phyloP scores from a whole-genome alignment of 2,797 vertebrate species.

The Sylvilagus floridanus region DNA sequence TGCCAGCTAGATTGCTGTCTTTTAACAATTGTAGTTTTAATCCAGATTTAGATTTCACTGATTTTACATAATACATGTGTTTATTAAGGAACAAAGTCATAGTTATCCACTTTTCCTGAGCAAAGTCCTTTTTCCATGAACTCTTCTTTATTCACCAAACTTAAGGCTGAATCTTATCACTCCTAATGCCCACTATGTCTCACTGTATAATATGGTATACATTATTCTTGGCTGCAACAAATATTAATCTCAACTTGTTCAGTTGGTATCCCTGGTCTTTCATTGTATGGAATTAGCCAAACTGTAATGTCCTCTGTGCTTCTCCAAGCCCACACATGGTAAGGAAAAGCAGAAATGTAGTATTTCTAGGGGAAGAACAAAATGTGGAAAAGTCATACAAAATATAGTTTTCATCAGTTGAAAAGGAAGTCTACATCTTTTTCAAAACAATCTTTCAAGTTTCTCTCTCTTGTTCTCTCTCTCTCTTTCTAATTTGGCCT shows the following conservation, averaged over 20 bases:
- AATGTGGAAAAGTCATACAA: neutral
- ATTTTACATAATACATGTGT: neutral
- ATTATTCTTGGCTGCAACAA: neutral
- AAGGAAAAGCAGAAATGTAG: neutral
- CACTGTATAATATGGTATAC: neutral
- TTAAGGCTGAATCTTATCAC: neutral
- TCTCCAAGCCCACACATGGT: neutral
- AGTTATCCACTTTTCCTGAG: neutral
- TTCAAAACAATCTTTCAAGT: neutral
- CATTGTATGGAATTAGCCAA: neutral
- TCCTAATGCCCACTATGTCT: neutral
- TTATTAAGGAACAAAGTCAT: neutral
- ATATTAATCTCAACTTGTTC: neutral
- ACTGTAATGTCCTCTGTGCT: accelerated
- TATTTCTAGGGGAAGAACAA: neutral
- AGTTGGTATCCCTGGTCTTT: neutral
- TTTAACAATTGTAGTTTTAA: neutral
- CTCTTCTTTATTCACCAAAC: neutral
- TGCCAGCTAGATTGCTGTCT: neutral
- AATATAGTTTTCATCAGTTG: neutral
- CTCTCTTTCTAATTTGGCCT: neutral
- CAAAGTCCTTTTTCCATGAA: neutral
- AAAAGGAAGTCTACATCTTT: neutral
- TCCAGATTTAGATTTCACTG: neutral
- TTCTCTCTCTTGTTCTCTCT: neutral